These are phyloP conservation scores for Drosophila suboccidentalis DNA, from an alignment of 2,888 invertebrate species.

Conservation along the genomic window DNA sequence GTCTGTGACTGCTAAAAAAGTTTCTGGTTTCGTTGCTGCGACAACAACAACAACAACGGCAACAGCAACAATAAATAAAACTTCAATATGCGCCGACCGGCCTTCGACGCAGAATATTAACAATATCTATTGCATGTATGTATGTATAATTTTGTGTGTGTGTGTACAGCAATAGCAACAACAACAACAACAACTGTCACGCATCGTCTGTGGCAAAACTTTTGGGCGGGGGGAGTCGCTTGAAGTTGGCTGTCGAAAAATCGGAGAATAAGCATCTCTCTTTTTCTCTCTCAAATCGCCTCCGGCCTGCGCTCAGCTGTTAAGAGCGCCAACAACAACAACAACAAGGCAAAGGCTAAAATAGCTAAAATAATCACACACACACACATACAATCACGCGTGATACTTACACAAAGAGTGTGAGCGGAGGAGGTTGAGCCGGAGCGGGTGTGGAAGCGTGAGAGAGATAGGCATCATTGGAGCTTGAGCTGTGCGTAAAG, in stretches of 20 bases:
- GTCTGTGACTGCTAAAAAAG: conserved; percentile 57
- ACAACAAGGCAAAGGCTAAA: conserved; percentile 39
- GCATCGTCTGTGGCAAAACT: conserved; percentile 21
- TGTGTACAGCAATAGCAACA: conserved; percentile 32
- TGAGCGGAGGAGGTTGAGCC: background rate
- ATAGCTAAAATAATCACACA: conserved; percentile 46
- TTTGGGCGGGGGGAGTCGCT: conserved; percentile 24
- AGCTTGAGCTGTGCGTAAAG: conserved; percentile 57
- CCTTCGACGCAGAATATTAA: conserved; percentile 70
- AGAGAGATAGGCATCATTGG: conserved; percentile 27
- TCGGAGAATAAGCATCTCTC: conserved; percentile 38
- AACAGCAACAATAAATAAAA: conserved; percentile 53
- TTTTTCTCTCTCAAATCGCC: conserved; percentile 21
- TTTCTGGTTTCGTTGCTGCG: conserved; percentile 65
- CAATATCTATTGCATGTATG: conserved; percentile 32
- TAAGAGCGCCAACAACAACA: conserved; percentile 34
- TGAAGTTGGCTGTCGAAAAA: conserved; percentile 28
- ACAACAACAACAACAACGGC: conserved; percentile 38
- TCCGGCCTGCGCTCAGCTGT: conserved; percentile 44
- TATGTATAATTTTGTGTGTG: conserved; percentile 12
- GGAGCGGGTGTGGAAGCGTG: conserved; percentile 8
- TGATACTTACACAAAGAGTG: conserved; percentile 3
- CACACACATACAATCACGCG: conserved; percentile 3
- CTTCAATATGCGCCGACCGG: conserved; percentile 69
- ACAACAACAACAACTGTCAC: conserved; percentile 34